Base-by-base conservation (phyloP, 92 coral and sea anemone species). In the Umimayanthus kanabou region DNA sequence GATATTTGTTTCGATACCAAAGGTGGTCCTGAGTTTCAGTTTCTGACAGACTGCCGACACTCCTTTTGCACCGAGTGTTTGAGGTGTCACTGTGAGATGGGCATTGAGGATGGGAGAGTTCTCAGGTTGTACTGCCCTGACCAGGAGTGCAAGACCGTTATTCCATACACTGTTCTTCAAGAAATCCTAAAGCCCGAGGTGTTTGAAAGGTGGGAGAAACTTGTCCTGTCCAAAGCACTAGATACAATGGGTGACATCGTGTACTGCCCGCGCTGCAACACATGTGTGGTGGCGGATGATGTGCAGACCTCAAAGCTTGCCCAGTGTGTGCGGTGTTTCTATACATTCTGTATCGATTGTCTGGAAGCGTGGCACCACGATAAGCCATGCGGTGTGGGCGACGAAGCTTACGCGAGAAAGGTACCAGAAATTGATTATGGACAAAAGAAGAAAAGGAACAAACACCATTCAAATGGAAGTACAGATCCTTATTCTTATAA, bases 201-300 rank as follows among this genome's bases (percentile, higher is more conserved):
- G 73, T 94, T 88, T 80, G 89, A 85, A 39, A 94, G 98, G 73
- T 97, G 98, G 98, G 99, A 97, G 72, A 90, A 91, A 28, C 94
- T 97, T 1, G 89, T 94, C 16, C 87, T 95, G 2, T 90, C 89
- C 76, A 96, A 91, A 84, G 93, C 99, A 4, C 90, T 97, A 47
- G 99, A 97, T 70, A 84, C 88, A 22, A 97, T 97, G 99, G 85
- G 88, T 6, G 99, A 97, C 77, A 76, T 97, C 13, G 92, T 92
- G 11, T 97, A 97, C 81, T 97, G 99, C 75, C 99, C 99, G 18
- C 88, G 99, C 13, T 97, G 99, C 73, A 95, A 95, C 88, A 77
- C 85, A 15, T 95, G 95, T 28, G 99, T 94, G 28, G 91, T 97
- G 4, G 93, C 90, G 2, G 98, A 97, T 57, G 98, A 97, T 61